A percentile compares a stretch with the other conserved stretches of the same genome.
phyloP scores from a whole-genome alignment of 2,888 invertebrate genomes.

The Mesorhabditis spiculigera region DNA sequence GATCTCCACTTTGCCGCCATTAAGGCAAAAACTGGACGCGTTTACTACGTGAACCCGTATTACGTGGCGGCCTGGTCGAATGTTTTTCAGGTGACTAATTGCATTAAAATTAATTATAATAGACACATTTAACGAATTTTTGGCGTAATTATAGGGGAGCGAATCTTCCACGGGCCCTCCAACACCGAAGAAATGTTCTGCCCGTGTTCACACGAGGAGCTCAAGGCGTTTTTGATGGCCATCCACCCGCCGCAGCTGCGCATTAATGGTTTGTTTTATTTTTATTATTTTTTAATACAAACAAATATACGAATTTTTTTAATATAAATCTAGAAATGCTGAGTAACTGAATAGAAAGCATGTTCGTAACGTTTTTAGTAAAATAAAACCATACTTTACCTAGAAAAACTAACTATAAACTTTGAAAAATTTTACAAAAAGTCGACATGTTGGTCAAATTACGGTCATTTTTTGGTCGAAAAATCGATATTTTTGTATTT shows the following conservation, averaged over 20 bases:
- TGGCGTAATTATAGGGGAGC: constrained; percentile 20
- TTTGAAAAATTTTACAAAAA: no score
- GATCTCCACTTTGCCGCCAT: constrained; percentile 55
- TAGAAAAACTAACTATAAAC: no score
- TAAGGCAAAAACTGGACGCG: constrained; percentile 53
- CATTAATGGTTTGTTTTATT: constrained; percentile 46
- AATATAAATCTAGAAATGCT: no score
- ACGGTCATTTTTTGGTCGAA: no score
- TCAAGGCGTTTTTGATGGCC: constrained; percentile 57
- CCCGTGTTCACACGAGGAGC: constrained; percentile 55
- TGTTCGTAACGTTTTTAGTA: no score
- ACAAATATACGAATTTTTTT: no score
- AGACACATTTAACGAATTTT: constrained; percentile 2
- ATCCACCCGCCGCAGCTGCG: constrained; percentile 58
- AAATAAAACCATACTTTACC: no score
- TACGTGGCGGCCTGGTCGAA: constrained; percentile 58
- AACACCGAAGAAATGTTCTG: constrained; percentile 53
- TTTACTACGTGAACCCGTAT: constrained; percentile 57
- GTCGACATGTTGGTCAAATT: no score
- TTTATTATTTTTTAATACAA: no score
- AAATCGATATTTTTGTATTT: no score
- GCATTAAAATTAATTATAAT: not conserved
- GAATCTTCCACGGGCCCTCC: constrained; percentile 26
- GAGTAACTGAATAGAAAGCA: no score
- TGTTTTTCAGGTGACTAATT: constrained; percentile 46